Evolutionary conservation across 2,113 vertebrate species (phyloP), one percentile per base, ranked within the genome.

Genomic region (Lucifuga dentata): DNA sequence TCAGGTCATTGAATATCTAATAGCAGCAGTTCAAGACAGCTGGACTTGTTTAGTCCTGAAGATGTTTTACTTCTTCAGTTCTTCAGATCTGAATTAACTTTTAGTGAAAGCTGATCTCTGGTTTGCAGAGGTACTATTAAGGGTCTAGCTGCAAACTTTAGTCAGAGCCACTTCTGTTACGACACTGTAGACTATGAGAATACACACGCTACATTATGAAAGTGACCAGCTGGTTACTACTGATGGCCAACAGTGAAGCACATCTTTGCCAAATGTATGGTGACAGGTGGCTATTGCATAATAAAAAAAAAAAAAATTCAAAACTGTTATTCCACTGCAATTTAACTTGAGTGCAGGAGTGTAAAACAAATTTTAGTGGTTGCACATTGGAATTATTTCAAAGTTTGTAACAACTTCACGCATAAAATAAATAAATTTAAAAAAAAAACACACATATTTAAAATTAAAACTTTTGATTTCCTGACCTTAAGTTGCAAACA

Each of bases 201-300:
- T n/a, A 60, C 26, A 68, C 5, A 55, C 21, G 3, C 21, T 19
- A 23, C 13, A n/a, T 46, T 40, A 53, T 53, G 35, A 69, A 43
- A 36, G 5, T 3, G 12, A 60, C 24, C n/a, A n/a, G n/a, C n/a
- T n/a, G 52, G 66, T 17, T 40, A 10, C 19, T 15, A 32, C 63
- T 66, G 59, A 56, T n/a, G 41, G 19, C 53, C 65, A 45, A 53
- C 59, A 58, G 24, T 20, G 21, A 81, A 70, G 71, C 73, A 64
- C 26, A 3, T 41, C 52, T 63, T 53, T 48, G 39, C 58, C 65
- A 78, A 55, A 73, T 64, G 23, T 35, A 50, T 11, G 6, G 39
- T 3, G 68, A 81, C 86, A 85, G 68, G 79, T 41, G 83, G 72
- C 50, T 4, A 45, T 88, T 81, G 77, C 73, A 63, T 48, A 82